Base-by-base conservation (phyloP, 2,888 invertebrate genomes). In the Arge pagana region DNA sequence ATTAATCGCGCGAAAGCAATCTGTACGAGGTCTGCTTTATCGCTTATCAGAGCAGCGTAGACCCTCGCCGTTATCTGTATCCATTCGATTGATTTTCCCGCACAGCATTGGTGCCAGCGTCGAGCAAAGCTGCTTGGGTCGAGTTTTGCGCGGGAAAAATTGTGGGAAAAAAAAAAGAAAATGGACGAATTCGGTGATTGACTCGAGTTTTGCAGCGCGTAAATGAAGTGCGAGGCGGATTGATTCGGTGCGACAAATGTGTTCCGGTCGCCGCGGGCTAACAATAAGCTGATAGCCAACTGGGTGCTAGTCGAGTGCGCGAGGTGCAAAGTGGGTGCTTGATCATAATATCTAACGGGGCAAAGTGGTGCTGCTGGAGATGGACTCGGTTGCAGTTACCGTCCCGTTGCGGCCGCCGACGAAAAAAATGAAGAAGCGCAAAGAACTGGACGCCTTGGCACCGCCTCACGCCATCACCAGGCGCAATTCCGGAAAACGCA, bases 401-500 rank as follows among this genome's bases (percentile, higher is more conserved):
- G 87, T 79, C 77, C 87, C 79, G 73, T 81, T 81, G 56, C 79
- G 81, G 56, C 79, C 79, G 35, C 76, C 77, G 55, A 81, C 81
- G 60, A 89, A 89, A 77, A 88, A 88, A 78, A 88, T 89, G 87
- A 81, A 86, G 68, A 89, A 89, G 71, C 82, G 89, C 60, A 82
- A 87, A 68, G 88, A 89, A 74, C 77, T 89, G 63, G 89, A 89
- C 72, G 89, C 89, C 35, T 75, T 89, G 49, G 87, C 87, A 42
- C 80, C 80, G 37, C 71, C 81, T 59, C 79, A 79, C 54, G 74
- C 78, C 24, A 74, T 78, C 11, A 76, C 77, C 28, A 72, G 78
- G 45, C 70, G 74, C 21, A 70, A 67, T 56, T 74, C 70, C 35
- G 76, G 74, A 13, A 74, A 73, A 56, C 68, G 72, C 48, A 72